A percentile compares a stretch with the other conserved stretches of the same genome.
Evolutionary conservation across 1,140 invertebrate species (phyloP).

Genomic region (Hestina assimilis): DNA sequence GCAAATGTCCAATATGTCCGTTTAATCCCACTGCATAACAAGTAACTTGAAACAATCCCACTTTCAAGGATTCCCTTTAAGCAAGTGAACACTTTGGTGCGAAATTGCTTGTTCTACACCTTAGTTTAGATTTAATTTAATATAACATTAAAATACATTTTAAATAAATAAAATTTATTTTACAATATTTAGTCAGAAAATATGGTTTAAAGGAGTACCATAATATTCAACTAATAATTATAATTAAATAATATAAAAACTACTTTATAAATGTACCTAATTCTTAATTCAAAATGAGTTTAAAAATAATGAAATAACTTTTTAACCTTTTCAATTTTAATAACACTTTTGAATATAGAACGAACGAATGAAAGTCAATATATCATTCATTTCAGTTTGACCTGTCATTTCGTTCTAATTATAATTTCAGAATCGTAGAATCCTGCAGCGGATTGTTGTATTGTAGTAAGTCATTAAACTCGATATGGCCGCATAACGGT

Average conservation of each 20-base stretch:
- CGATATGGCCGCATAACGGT: constrained; percentile 45
- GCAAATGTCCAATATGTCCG: constrained; percentile 26
- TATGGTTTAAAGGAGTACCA: no score
- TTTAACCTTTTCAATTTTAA: no score
- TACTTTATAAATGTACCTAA: no score
- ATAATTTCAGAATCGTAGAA: constrained; percentile 9
- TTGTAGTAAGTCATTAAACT: constrained; percentile 52
- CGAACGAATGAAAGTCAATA: no score
- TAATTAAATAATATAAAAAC: no score
- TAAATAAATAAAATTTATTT: no score
- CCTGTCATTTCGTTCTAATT: constrained; percentile 1
- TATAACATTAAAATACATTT: no score
- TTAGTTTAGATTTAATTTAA: background rate
- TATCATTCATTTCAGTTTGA: background rate
- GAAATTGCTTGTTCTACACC: background rate
- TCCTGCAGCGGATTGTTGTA: constrained; percentile 35
- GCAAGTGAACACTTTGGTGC: background rate
- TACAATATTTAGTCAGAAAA: no score
- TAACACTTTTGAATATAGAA: background rate
- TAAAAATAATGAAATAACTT: no score
- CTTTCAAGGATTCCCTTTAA: constrained; percentile 14
- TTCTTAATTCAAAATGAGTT: no score
- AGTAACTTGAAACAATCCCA: constrained; percentile 12
- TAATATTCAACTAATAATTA: no score
- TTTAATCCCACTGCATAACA: constrained; percentile 14